These are phyloP conservation scores for Chesias legatella DNA, from an alignment of 2,888 invertebrate species.

Conservation along the genomic window DNA sequence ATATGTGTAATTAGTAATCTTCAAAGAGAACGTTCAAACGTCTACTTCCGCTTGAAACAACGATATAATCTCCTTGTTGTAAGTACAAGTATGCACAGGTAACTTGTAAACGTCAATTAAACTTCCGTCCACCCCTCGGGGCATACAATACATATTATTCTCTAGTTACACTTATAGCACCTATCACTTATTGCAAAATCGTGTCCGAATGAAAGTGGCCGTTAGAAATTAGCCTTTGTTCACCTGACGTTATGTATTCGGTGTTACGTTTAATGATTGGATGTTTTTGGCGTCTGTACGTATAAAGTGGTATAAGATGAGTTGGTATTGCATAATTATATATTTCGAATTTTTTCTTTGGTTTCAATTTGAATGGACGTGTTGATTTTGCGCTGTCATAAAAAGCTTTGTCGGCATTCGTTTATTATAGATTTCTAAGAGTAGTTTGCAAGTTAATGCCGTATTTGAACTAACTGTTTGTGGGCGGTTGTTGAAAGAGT, in stretches of 20 bases:
- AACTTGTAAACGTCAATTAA: conserved; percentile 9
- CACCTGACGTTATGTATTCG: conserved; percentile 18
- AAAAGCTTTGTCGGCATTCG: conserved; percentile 5
- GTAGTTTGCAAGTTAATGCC: too few species aligned
- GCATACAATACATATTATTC: neutral
- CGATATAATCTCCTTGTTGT: too few species aligned
- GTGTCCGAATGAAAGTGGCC: conserved; percentile 17
- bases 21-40: too few species aligned
- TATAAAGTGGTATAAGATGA: conserved; percentile 8
- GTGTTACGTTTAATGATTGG: conserved; percentile 21
- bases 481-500: too few species aligned
- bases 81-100: conserved; percentile 12
- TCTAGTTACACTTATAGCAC: conserved; percentile 20
- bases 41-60: conserved; percentile 16
- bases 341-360: conserved; percentile 2
- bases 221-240: conserved; percentile 24
- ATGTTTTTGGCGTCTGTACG: conserved; percentile 7
- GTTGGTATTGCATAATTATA: conserved; percentile 3
- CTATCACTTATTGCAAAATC: conserved; percentile 23
- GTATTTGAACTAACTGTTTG: too few species aligned
- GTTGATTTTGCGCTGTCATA: conserved; percentile 7
- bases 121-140: conserved; percentile 15
- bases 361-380: conserved; percentile 7
- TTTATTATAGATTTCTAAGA: neutral
- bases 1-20: too few species aligned